Conservation (phyloP, 2,888 invertebrate species). For the Agrochola litura region DNA sequence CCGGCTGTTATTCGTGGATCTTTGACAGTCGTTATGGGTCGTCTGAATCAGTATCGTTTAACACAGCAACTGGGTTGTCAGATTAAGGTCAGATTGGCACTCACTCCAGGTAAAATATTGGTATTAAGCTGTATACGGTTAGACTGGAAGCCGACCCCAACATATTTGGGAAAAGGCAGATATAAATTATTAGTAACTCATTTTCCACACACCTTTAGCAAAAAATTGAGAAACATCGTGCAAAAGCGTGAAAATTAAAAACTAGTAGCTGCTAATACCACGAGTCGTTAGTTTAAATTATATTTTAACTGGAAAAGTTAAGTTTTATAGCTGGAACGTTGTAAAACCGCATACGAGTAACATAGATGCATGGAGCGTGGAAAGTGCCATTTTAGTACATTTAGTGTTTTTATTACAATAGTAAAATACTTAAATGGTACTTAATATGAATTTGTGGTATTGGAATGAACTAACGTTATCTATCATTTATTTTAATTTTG, state of each 20-base stretch:
- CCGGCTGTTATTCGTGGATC: background rate
- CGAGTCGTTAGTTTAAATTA: slow-evolving; percentile 57
- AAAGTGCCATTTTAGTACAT: slow-evolving; percentile 35
- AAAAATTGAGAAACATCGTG: slow-evolving; percentile 48
- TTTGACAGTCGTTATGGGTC: background rate
- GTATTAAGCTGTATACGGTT: too few relatives aligned
- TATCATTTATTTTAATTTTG: background rate
- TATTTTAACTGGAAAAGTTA: slow-evolving; percentile 55
- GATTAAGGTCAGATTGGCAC: background rate
- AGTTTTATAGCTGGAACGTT: slow-evolving; percentile 51
- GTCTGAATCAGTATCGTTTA: too few relatives aligned
- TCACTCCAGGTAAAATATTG: too few relatives aligned
- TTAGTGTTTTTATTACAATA: slow-evolving; percentile 24
- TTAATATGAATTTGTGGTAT: slow-evolving; percentile 26
- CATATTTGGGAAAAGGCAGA: background rate
- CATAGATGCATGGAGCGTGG: slow-evolving; percentile 25
- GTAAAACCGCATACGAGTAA: slow-evolving; percentile 40
- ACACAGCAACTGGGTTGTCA: too few relatives aligned
- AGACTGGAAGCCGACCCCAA: background rate
- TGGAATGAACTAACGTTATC: slow-evolving; percentile 17
- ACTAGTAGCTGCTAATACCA: slow-evolving; percentile 43
- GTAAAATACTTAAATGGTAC: slow-evolving; percentile 30
- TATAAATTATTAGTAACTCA: background rate
- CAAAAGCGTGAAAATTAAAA: slow-evolving; percentile 46
- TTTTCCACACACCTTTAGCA: background rate